Evolutionary conservation across 2,797 vertebrate species (phyloP).

Genomic region (Borostomias antarcticus): DNA sequence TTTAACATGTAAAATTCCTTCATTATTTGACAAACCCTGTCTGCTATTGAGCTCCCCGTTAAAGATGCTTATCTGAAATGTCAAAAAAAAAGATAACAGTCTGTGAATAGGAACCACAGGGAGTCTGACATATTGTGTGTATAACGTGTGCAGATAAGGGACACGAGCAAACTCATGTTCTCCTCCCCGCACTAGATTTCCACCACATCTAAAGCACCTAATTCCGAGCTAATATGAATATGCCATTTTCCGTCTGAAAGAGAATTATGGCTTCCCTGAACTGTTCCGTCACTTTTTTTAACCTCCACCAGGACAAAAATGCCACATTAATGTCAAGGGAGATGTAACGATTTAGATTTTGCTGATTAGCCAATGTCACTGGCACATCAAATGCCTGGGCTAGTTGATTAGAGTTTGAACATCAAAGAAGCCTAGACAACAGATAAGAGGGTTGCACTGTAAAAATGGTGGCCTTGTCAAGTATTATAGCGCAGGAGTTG

Average conservation of each 20-base stretch:
- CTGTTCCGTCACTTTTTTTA: conserved; percentile 64
- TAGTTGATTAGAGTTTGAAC: conserved; percentile 76
- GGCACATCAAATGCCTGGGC: conserved; percentile 60
- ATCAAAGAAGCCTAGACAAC: conserved; percentile 69
- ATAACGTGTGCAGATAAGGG: conserved; percentile 70
- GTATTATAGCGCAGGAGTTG: conserved; percentile 62
- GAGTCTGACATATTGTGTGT: conserved; percentile 48
- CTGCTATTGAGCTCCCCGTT: conserved; percentile 43
- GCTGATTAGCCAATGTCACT: conserved; percentile 73
- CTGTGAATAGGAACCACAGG: conserved; percentile 65
- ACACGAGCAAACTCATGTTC: conserved; percentile 45
- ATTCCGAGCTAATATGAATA: conserved; percentile 81
- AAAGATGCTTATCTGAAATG: conserved; percentile 79
- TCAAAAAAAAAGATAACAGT: conserved; percentile 80
- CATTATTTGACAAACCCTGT: conserved; percentile 72
- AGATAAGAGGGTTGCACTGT: conserved; percentile 65
- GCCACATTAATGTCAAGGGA: conserved; percentile 84
- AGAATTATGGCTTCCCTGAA: conserved; percentile 71
- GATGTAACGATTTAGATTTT: conserved; percentile 81
- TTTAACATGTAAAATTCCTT: conserved; percentile 70
- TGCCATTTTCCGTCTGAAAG: conserved; percentile 65
- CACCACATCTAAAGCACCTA: conserved; percentile 61
- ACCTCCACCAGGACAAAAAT: conserved; percentile 80
- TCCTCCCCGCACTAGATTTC: conserved; percentile 45
- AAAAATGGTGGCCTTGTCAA: conserved; percentile 43